These are phyloP conservation scores for Lepus europaeus DNA, from an alignment of 2,113 vertebrate species.

Conservation along the genomic window DNA sequence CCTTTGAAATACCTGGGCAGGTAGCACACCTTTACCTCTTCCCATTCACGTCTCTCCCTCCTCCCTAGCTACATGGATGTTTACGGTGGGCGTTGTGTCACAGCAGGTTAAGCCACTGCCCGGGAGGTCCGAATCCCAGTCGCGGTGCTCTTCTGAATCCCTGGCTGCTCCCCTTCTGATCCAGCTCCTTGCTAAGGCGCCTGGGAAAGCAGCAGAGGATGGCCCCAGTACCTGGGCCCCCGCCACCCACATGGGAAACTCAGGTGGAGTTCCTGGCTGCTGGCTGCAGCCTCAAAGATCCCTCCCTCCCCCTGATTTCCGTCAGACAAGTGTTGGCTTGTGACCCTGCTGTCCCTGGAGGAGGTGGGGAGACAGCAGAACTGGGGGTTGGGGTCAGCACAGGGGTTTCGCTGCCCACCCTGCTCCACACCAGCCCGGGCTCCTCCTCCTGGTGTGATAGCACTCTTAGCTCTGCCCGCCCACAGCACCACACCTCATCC, in stretches of 20 bases:
- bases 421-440: too few species aligned
- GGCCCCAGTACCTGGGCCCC: too few species aligned
- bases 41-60: not conserved
- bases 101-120: too few species aligned
- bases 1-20: not conserved
- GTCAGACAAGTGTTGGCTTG: not conserved
- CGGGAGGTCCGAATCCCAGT: too few species aligned
- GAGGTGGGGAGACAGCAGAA: not conserved
- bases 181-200: not conserved
- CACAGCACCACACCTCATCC: too few species aligned
- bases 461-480: too few species aligned
- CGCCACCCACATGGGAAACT: too few species aligned
- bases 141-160: not conserved
- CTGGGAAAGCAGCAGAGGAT: not conserved
- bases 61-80: not conserved
- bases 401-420: not conserved
- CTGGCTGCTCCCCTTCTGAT: not conserved
- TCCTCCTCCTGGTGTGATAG: not conserved
- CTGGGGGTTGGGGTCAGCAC: not conserved
- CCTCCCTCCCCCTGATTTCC: not conserved
- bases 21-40: not conserved
- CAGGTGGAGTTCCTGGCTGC: not conserved
- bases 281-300: not conserved
- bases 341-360: not conserved
- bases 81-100: too few species aligned